Evolutionary conservation across 1,140 invertebrate genomes (phyloP), one percentile per base, ranked within the genome.

Genomic region (Macrostomum lignano): DNA sequence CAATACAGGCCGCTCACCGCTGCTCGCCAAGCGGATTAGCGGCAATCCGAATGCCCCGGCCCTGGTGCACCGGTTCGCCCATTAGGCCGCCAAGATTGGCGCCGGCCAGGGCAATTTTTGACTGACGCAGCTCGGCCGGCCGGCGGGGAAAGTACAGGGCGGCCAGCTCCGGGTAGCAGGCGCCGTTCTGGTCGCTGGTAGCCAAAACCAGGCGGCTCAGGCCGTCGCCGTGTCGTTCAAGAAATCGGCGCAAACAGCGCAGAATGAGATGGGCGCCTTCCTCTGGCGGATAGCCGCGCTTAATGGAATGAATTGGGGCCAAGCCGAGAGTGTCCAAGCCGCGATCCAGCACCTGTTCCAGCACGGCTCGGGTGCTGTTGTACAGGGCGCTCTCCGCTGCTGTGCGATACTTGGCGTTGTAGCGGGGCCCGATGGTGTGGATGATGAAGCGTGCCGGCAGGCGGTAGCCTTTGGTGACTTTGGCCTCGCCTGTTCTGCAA

Each of bases 401-500:
- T 23, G 73, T 75, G 56, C 75, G 69, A 58, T 82, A 81, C 58
- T 74, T 76, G 33, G 71, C 62, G 50, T 75, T 74, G 58, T 78
- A 84, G 44, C 73, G 68, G 32, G 78, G 78, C 40, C 76, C 72
- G 40, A 81, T 77, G 3, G 77, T 81, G 57, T 84, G 79, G 41
- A 84, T 70, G 42, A 84, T 69, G 62, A 73, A 74, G 39, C 74
- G 67, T 39, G 74, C 68, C 32, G 72, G 69, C 41, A 84, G 62
- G 44, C 67, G 64, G 58, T 76, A 72, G 31, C 74, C 78, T 46
- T 72, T 69, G 31, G 75, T 81, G 25, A 78, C 65, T 46, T 69
- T 67, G 28, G 76, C 72, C 50, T 82, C 75, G 17, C 78, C 77
- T 21, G 75, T 79, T 48, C 68, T 66, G 56, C 76, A 82, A 49